These are phyloP conservation scores for Rhingia rostrata DNA, from an alignment of 2,888 invertebrate genomes.

Conservation along the genomic window DNA sequence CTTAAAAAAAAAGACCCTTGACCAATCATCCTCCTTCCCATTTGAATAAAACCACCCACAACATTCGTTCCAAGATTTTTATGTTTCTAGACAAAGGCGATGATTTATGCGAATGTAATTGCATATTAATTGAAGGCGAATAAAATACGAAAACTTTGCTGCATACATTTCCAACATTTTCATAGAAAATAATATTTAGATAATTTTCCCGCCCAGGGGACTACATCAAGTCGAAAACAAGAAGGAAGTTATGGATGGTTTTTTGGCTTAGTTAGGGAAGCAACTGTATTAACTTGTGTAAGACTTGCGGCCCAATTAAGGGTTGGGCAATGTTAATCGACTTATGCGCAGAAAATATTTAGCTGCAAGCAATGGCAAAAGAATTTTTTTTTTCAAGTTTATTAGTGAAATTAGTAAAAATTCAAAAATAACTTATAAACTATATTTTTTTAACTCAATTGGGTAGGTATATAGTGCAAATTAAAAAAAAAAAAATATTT, in stretches of 20 bases:
- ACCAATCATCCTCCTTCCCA: neutral
- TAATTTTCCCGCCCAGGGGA: conserved; percentile 2
- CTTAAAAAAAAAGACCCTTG: neutral
- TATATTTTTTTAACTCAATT: conserved; percentile 61
- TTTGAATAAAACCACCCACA: neutral
- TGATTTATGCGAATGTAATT: conserved; percentile 66
- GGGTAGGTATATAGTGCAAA: conserved; percentile 78
- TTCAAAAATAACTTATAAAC: conserved; percentile 15
- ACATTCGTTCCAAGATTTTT: neutral
- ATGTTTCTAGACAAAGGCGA: conserved; percentile 1
- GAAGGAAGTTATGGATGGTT: neutral
- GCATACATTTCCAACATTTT: conserved; percentile 45
- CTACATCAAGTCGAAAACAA: conserved; percentile 33
- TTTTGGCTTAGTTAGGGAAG: neutral
- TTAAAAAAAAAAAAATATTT: conserved; percentile 62
- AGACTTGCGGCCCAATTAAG: neutral
- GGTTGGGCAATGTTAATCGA: neutral
- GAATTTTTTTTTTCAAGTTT: conserved; percentile 24
- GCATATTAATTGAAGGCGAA: conserved; percentile 66
- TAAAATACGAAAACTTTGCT: conserved; percentile 49
- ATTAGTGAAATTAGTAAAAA: conserved; percentile 21
- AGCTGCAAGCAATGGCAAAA: conserved; percentile 29
- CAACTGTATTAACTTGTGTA: neutral
- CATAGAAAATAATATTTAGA: conserved; percentile 52
- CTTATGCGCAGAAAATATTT: conserved; percentile 16